Base-by-base conservation (phyloP, 2,797 vertebrate genomes). In the Chaenodraco wilsoni region DNA sequence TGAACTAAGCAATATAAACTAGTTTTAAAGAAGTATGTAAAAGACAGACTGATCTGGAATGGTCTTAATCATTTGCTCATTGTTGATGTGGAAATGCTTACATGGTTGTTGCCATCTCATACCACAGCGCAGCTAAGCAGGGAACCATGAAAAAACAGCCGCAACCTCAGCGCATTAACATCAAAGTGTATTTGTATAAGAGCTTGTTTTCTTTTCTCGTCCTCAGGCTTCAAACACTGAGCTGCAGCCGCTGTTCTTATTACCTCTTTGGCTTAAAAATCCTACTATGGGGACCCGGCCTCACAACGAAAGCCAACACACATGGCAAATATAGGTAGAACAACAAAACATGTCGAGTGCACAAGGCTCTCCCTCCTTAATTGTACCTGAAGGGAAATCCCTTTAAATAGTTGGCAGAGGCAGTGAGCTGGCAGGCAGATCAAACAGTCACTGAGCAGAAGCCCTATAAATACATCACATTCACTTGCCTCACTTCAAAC, bases 381-480 rank as follows among this genome's bases (percentile, higher is more conserved):
- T 94, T 93, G 92, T 93, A 94, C 93, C 94, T 93, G 90, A 92
- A 94, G 93, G 93, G 94, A 94, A 95, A 95, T 95, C 93, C 92
- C 91, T 94, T 93, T 89, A 93, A 95, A 93, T 78, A 89, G 84
- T 82, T 94, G 93, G 94, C 93, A 93, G 87, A 83, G 74, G 62
- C 83, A 77, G 78, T 31, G 84, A 71, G 87, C 90, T 95, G 94
- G 94, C 93, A 91, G 81, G 69, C 68, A 87, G 88, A 95, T 95
- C 94, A 95, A 94, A 95, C 89, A 77, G 84, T 75, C 86, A 73
- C 81, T 62, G 87, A 94, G 89, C 86, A 88, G 85, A 91, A 92
- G 90, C 87, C 87, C 88, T 93, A 93, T 93, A 95, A 94, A 95
- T 94, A 94, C 90, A 94, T 94, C 90, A 90, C 89, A 91, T 94